Evolutionary conservation across 1,140 invertebrate species (phyloP), one percentile per base, ranked within the genome.

Genomic region (Medauroidea extradentata): DNA sequence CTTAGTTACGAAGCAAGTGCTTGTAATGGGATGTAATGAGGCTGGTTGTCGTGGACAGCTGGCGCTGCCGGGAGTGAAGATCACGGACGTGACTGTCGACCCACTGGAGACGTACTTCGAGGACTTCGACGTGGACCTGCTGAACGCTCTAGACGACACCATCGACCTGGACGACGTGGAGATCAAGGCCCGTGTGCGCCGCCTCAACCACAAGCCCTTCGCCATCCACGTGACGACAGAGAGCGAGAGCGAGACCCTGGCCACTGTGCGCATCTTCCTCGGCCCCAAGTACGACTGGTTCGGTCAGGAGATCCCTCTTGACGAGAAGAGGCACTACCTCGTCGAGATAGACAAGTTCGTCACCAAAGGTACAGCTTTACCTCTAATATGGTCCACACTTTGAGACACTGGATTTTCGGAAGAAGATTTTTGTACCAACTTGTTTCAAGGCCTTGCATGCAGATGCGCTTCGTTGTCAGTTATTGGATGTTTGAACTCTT

Each of bases 221-320:
- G 81, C 73, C 58, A 80, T 85, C 58, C 81, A 77, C 57, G 72
- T 84, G 56, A 74, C 78, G 46, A 73, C 87, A 44, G 80, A 79
- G 57, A 81, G 79, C 59, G 80, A 85, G 0, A 78, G 79, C 59
- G 65, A 75, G 2, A 67, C 64, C 9, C 77, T 82, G 44, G 82
- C 76, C 1, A 71, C 78, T 38, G 73, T 89, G 25, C 82, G 83
- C 50, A 71, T 88, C 16, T 89, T 86, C 78, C 64, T 89, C 29
- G 87, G 84, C 39, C 87, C 87, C 2, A 87, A 86, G 69, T 83
- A 83, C 63, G 81, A 87, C 58, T 75, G 77, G 53, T 73, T 82
- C 59, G 80, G 79, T 13, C 74, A 79, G 48, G 50, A 69, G 2
- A 62, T 81, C 4, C 65, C 78, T 29, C 70, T 81, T 13, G 65